Evolutionary conservation across 2,113 vertebrate species (phyloP), one percentile per base, ranked within the genome.

Genomic region (Ceuthmochares aereus): DNA sequence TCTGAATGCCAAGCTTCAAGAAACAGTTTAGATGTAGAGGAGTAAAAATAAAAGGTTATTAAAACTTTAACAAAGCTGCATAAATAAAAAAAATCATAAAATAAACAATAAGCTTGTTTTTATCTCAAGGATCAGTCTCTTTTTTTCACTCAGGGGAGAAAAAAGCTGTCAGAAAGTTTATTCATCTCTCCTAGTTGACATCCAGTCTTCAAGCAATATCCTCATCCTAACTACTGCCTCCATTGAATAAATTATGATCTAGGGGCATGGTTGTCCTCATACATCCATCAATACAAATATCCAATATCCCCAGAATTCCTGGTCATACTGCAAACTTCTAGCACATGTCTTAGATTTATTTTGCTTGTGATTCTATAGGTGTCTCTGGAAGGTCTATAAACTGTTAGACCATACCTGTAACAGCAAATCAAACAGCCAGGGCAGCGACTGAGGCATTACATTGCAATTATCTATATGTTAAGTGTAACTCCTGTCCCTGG

Each of bases 1-100:
- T 93, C 43, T 27, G 3, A 70, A 67, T 68, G 56, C 66, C 87
- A 90, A 91, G 70, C 52, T 54, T 77, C 54, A 25, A 75, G 74
- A 87, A 89, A 56, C 1, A 7, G 37, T 89, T 91, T 56, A 68
- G 66, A 89, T 10, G 56, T 47, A 91, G 52, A 84, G 16, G 1
- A 60, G 14, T 34, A 72, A 76, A 85, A 93, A 96, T 72, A 91
- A 91, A 74, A 84, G 22, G 75, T 91, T 85, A 87, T 68, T 87
- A 63, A 82, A 97, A 70, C 30, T 59, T 67, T 47, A 27, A 22
- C 82, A 84, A 89, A 68, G 2, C 32, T 68, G 21, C 54, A 73
- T 76, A 76, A 85, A 87, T 82, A 82, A 87, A 94, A 87, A 94
- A 85, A 79, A 29, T 75, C 16, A 76, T 54, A 73, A 66, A 5